Base-by-base conservation (phyloP, 2,888 invertebrate species). In the Drosophila glabriapex region DNA sequence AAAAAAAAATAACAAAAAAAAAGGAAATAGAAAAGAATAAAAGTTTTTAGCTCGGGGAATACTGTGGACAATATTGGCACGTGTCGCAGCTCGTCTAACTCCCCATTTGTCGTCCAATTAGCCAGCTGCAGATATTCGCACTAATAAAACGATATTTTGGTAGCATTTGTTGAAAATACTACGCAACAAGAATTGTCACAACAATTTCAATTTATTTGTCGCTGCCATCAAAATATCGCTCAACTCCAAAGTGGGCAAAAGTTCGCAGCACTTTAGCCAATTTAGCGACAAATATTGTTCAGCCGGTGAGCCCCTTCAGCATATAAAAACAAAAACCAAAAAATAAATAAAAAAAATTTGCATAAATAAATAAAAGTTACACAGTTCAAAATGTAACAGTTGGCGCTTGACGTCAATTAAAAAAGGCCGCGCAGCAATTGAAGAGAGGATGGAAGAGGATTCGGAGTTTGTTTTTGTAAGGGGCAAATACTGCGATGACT, bases 281-380 rank as follows among this genome's bases (percentile, higher is more conserved):
- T 90, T 85, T 87, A 61, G 73, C 69, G 60, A 70, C 83, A 85
- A 89, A 85, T 85, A 88, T 77, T 85, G 69, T 63, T 55, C 46
- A 25, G 63, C 59, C 50, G 25, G 6, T 61, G 22, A n/a, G 25
- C 25, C 19, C 19, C 39, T 35, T 33, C 19, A 4, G 53, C 50
- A 28, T 16, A 28, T 9, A 16, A 25, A 16, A 25, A 25, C 46
- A 46, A 46, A 46, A 46, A 22, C 28, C n/a, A 28, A 12, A 22
- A 68, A 67, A 71, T 62, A 39, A 68, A 43, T 50, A 67, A 56
- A 10, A 61, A 68, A 50, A 83, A 89, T 90, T 89, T 89, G 74
- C 86, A 87, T 90, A 87, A 86, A 89, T 87, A 85, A 87, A 89
- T 83, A 90, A 90, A 89, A 90, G 89, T 85, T 80, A 53, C 67